Percentiles rank a stretch among this genome's conserved stretches.
These are phyloP conservation scores for Pelagia noctiluca DNA, from an alignment of 30 jellyfish, hydroid and myxozoan species.

Conservation along the genomic window DNA sequence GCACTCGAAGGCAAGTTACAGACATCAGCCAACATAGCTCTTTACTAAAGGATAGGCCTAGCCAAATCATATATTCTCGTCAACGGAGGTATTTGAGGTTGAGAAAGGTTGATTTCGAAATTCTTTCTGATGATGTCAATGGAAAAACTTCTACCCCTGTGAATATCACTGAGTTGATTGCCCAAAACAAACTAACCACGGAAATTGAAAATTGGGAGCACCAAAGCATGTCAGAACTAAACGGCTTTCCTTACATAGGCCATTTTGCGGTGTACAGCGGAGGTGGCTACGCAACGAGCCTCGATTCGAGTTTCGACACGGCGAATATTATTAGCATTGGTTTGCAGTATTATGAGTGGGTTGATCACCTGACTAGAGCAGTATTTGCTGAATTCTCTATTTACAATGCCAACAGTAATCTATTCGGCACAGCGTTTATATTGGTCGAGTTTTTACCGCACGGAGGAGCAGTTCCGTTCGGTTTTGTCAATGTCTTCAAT, in stretches of 20 bases:
- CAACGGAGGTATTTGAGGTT: no score
- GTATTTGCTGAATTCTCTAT: conserved; percentile 84
- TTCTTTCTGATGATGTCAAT: no score
- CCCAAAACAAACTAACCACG: no score
- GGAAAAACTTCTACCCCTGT: no score
- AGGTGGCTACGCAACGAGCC: conserved; percentile 87
- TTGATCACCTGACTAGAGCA: conserved; percentile 76
- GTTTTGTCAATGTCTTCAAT: conserved; percentile 44
- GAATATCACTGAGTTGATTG: no score
- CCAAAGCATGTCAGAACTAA: conserved; percentile 44
- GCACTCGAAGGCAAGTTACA: background rate
- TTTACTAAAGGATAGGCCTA: no score
- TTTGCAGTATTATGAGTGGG: conserved; percentile 69
- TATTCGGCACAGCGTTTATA: conserved; percentile 74
- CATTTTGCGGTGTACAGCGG: conserved; percentile 69
- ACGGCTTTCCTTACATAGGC: conserved; percentile 84
- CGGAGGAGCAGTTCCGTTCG: conserved; percentile 74
- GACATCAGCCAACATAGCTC: background rate
- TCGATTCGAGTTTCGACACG: conserved; percentile 52
- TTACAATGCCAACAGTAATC: conserved; percentile 80
- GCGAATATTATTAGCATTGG: conserved; percentile 62
- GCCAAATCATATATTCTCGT: no score
- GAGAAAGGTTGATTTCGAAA: no score
- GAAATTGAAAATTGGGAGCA: conserved; percentile 31
- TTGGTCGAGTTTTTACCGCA: conserved; percentile 67